These are phyloP conservation scores for Hydrochoerus hydrochaeris DNA, from an alignment of 2,113 vertebrate species.

Conservation along the genomic window DNA sequence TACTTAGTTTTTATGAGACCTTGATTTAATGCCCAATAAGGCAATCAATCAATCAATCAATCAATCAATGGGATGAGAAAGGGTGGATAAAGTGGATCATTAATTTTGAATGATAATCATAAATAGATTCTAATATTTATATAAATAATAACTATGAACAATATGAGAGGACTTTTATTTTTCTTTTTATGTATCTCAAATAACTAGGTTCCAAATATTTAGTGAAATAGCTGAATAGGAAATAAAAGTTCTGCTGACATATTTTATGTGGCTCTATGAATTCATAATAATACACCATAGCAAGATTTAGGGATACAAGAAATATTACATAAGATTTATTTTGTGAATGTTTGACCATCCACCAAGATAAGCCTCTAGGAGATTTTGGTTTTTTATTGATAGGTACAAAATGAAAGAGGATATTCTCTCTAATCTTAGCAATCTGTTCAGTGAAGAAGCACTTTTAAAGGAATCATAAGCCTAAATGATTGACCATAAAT, in stretches of 20 bases:
- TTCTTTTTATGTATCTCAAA: background rate
- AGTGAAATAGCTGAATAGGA: background rate
- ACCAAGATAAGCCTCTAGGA: background rate
- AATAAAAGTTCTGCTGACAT: background rate
- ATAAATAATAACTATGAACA: background rate
- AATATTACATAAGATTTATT: constrained; percentile 18
- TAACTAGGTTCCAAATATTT: background rate
- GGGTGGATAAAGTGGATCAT: background rate
- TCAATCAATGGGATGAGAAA: background rate
- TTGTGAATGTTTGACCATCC: background rate
- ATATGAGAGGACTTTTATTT: background rate
- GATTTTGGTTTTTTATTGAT: constrained; percentile 32
- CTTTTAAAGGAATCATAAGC: constrained; percentile 26
- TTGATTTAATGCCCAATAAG: background rate
- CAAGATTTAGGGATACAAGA: background rate
- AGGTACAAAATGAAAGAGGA: constrained; percentile 14
- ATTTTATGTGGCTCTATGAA: background rate
- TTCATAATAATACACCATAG: background rate
- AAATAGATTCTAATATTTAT: background rate
- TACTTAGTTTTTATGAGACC: background rate
- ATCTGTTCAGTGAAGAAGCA: background rate
- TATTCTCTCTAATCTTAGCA: background rate
- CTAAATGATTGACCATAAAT: constrained; percentile 28
- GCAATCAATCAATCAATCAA: background rate
- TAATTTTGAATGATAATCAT: background rate